These are phyloP conservation scores for Volucella bombylans DNA, from an alignment of 2,888 invertebrate species.

Conservation along the genomic window DNA sequence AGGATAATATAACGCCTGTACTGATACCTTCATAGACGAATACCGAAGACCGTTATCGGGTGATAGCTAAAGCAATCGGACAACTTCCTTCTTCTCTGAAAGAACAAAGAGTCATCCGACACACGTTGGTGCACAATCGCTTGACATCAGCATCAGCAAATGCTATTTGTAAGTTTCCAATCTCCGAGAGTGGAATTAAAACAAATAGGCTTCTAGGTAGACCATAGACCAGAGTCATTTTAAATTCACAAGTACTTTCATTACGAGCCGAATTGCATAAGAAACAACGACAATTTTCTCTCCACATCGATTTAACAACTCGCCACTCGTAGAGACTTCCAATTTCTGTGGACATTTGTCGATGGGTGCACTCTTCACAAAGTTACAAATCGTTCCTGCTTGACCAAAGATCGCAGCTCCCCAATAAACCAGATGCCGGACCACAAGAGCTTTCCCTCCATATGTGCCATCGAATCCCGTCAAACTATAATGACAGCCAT, in stretches of 20 bases:
- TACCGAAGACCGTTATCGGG: too few species aligned
- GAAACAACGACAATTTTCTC: constrained; percentile 19
- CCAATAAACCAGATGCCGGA: constrained; percentile 57
- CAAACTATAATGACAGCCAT: constrained; percentile 59
- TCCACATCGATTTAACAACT: neutral
- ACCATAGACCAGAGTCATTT: neutral
- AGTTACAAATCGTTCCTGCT: constrained; percentile 60
- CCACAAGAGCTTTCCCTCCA: neutral
- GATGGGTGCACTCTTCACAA: constrained; percentile 41
- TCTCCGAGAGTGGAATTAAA: neutral
- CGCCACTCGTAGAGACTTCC: constrained; percentile 15
- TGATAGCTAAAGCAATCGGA: too few species aligned
- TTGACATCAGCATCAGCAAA: too few species aligned
- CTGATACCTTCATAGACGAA: too few species aligned
- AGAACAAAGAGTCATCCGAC: too few species aligned
- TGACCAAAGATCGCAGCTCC: constrained; percentile 55
- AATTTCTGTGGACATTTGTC: constrained; percentile 22
- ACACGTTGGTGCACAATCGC: too few species aligned
- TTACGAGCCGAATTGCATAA: constrained; percentile 1
- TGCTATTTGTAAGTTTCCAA: too few species aligned
- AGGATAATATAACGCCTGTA: too few species aligned
- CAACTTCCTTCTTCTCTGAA: too few species aligned
- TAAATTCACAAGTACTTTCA: constrained; percentile 36
- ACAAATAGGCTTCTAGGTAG: constrained; percentile 46
- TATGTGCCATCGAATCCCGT: constrained; percentile 19